Conservation (phyloP, 2,888 invertebrate species). For the Parnassius glacialis region DNA sequence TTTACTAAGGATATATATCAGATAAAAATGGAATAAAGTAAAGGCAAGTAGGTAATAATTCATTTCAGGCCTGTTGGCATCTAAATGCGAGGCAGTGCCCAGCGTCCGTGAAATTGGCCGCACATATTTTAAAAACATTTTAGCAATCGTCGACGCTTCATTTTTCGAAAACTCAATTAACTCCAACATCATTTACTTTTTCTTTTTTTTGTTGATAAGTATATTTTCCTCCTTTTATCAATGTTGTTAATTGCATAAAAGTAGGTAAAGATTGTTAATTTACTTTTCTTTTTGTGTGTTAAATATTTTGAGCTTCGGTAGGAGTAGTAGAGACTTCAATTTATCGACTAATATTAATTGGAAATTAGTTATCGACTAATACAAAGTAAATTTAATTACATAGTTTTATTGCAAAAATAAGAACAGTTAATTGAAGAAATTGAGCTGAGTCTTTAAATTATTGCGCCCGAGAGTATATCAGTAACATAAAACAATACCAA, state of each 20-base stretch:
- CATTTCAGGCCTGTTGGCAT: constrained; percentile 57
- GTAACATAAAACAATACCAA: no score
- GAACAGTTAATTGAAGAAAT: no score
- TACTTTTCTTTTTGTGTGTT: neutral
- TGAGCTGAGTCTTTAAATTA: no score
- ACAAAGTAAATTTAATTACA: no score
- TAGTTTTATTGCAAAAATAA: no score
- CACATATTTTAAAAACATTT: constrained; percentile 66
- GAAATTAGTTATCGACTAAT: no score
- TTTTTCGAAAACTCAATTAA: constrained; percentile 50
- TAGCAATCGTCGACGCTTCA: constrained; percentile 45
- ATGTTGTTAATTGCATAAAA: constrained; percentile 16
- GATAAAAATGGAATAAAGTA: constrained; percentile 35
- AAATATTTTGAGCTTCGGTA: no score
- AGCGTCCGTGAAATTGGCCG: constrained; percentile 68
- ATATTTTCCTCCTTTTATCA: constrained; percentile 21
- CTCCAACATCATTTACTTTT: constrained; percentile 35
- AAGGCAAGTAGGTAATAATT: constrained; percentile 57
- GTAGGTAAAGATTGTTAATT: constrained; percentile 1
- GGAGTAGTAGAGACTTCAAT: no score
- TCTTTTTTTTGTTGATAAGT: constrained; percentile 23
- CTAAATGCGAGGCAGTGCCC: constrained; percentile 48
- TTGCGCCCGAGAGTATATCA: no score
- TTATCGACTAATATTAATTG: no score
- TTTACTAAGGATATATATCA: constrained; percentile 20